Evolutionary conservation across 2,888 invertebrate genomes (phyloP), one percentile per base, ranked within the genome.

Genomic region (Dasysyrphus albostriatus): DNA sequence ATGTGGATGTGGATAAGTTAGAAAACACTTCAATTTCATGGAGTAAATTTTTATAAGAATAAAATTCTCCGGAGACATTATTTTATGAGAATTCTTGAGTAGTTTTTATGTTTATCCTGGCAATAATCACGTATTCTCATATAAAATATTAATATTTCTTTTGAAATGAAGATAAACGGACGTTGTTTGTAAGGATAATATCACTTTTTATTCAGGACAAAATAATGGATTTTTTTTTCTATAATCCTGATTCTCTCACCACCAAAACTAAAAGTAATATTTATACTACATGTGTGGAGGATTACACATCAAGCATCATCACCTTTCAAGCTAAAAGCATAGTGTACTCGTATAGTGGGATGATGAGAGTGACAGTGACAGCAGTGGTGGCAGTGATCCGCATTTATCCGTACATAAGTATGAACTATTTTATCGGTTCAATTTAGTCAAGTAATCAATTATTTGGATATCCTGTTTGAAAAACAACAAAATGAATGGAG

Each of bases 371-470:
- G 39, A 61, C 8, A 61, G 42, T 16, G 10, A 16, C 58, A 34
- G n/a, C 14, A 3, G 14, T 12, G 29, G 24, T 8, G 16, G 7
- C 29, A 24, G 14, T 54, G 14, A 56, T 56, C 56, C 29, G 7
- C 32, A 56, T 58, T 10, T 58, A 37, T 58, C 56, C 56, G 34
- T 58, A 37, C 34, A 42, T 44, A n/a, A 44, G 44, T 29, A 63
- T 44, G 44, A 44, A 44, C 24, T 44, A 10, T 63, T 44, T 63
- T 58, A 42, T 77, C 32, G n/a, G 44, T 59, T 47, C 54, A 65
- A 74, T 78, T 82, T 82, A 78, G 74, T 70, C 56, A 77, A 85
- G 77, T 82, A 85, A 85, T 85, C 81, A 81, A 82, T 85, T 85
- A 85, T 75, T 74, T 77, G 44, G 77, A 70, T 77, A 49, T 79